Evolutionary conservation across 2,797 vertebrate species (phyloP).

Genomic region (Sebastes iracundus): DNA sequence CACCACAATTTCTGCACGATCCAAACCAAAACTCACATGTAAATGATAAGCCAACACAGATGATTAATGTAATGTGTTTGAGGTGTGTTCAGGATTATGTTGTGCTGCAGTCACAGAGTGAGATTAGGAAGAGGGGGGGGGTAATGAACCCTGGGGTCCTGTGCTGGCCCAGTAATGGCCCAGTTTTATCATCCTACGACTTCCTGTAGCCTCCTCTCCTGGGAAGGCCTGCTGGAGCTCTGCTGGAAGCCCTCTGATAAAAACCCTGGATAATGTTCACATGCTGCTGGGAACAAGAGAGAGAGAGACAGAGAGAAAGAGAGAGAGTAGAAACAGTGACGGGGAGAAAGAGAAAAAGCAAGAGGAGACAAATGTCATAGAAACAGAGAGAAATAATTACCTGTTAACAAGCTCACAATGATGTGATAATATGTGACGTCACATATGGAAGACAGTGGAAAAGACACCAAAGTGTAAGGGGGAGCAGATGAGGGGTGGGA

Average conservation of each 20-base stretch:
- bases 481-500: constrained; percentile 59
- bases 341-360: constrained; percentile 1
- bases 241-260: constrained; percentile 86
- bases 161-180: constrained; percentile 82
- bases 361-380: constrained; percentile 19
- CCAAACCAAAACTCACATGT: neutral
- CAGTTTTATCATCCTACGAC: constrained; percentile 87
- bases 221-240: constrained; percentile 79
- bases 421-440: constrained; percentile 55
- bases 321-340: neutral
- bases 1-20: neutral
- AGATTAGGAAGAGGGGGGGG: constrained; percentile 64
- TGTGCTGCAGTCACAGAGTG: constrained; percentile 67
- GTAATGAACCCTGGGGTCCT: constrained; percentile 86
- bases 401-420: constrained; percentile 21
- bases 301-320: constrained; percentile 24
- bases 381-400: constrained; percentile 19
- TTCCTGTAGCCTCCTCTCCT: constrained; percentile 85
- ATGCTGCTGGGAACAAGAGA: constrained; percentile 82
- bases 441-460: constrained; percentile 48
- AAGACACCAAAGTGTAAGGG: constrained; percentile 52
- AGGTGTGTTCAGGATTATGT: constrained; percentile 64
- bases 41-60: neutral
- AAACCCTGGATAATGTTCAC: constrained; percentile 82
- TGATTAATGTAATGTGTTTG: constrained; percentile 23